Conservation (phyloP, 2,888 invertebrate genomes). For the Nomada lathburiana region DNA sequence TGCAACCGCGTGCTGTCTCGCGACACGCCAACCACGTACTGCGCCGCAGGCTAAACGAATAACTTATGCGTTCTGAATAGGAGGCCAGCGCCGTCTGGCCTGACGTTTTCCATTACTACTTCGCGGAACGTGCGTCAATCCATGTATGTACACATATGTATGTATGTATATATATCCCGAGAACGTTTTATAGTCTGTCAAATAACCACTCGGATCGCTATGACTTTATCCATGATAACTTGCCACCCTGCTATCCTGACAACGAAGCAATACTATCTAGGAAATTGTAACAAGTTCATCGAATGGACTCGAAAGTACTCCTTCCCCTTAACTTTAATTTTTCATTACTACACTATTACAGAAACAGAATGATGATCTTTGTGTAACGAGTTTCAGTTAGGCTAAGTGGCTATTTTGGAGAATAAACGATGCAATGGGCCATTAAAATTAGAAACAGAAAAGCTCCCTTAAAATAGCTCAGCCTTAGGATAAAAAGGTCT, state of each 20-base stretch:
- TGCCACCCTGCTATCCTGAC: background rate
- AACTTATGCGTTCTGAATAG: constrained; percentile 68
- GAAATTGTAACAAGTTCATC: too few relatives aligned
- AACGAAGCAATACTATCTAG: background rate
- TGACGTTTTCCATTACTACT: constrained; percentile 30
- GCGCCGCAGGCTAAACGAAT: constrained; percentile 64
- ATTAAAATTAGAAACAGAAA: constrained; percentile 50
- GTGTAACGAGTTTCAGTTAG: constrained; percentile 32
- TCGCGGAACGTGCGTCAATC: constrained; percentile 11
- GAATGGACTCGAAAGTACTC: too few relatives aligned
- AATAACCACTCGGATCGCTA: constrained; percentile 6
- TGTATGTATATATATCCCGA: background rate
- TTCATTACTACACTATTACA: constrained; percentile 5
- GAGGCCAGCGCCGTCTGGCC: constrained; percentile 54
- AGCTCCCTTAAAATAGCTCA: constrained; percentile 25
- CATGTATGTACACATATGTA: background rate
- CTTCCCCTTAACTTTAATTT: too few relatives aligned
- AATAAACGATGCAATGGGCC: constrained; percentile 37
- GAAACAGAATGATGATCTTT: constrained; percentile 42
- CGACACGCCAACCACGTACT: constrained; percentile 61
- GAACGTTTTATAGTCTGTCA: constrained; percentile 23
- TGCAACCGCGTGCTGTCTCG: constrained; percentile 58
- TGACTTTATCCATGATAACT: constrained; percentile 14
- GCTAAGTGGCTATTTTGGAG: constrained; percentile 7
- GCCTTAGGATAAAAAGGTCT: constrained; percentile 32